A percentile compares a stretch with the other conserved stretches of the same genome.
These are phyloP conservation scores for Tillus elongatus DNA, from an alignment of 2,888 invertebrate genomes.

Conservation along the genomic window DNA sequence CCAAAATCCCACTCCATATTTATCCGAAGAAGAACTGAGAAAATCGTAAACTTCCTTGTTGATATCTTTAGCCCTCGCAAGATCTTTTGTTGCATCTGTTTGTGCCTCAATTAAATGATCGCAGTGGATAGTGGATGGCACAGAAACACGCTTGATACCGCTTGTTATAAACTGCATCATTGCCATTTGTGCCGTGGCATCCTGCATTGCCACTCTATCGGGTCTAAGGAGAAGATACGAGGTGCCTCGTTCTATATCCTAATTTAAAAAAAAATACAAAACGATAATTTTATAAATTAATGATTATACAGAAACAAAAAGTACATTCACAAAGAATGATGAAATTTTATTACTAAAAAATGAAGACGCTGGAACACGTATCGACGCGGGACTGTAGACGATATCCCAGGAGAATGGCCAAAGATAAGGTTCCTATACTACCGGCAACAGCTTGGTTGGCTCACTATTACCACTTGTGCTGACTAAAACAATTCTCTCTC, in stretches of 20 bases:
- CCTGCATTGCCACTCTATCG: conserved; percentile 99
- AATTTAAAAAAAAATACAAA: too few relatives aligned
- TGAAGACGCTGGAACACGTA: too few relatives aligned
- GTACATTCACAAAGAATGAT: too few relatives aligned
- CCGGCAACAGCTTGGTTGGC: too few relatives aligned
- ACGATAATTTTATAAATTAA: too few relatives aligned
- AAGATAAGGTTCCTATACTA: too few relatives aligned
- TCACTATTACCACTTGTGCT: too few relatives aligned
- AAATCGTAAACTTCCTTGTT: conserved; percentile 94
- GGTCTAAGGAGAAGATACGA: conserved; percentile 91
- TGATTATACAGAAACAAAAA: too few relatives aligned
- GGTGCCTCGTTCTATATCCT: conserved; percentile 81
- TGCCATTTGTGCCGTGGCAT: conserved; percentile 99
- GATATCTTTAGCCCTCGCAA: conserved; percentile 82
- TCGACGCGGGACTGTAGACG: too few relatives aligned
- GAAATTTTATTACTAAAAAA: too few relatives aligned
- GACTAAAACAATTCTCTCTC: too few relatives aligned
- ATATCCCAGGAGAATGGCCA: too few relatives aligned
- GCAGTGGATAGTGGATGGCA: conserved; percentile 98
- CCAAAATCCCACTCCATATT: conserved; percentile 99
- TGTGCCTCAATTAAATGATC: conserved; percentile 99
- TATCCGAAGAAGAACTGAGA: conserved; percentile 86
- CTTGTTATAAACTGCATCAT: conserved; percentile 99
- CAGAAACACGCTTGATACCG: conserved; percentile 88
- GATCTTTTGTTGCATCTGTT: conserved; percentile 79